Conservation (phyloP, 92 coral and sea anemone genomes). For the Blastomussa wellsi region DNA sequence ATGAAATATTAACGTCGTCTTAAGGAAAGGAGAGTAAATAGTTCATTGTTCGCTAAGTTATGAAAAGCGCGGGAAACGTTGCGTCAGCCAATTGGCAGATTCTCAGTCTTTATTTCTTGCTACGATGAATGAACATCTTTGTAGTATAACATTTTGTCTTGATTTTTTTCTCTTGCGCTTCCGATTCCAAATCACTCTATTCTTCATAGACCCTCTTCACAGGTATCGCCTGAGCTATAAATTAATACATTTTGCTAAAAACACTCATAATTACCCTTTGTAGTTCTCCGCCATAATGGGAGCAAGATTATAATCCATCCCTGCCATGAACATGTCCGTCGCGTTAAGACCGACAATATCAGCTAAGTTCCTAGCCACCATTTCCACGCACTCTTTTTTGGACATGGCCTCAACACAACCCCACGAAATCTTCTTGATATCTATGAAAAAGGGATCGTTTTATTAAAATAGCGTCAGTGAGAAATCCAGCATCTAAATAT, state of each 20-base stretch:
- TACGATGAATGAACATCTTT: background rate
- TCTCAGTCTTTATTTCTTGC: background rate
- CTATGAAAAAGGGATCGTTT: conserved; percentile 16
- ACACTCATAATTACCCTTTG: conserved; percentile 31
- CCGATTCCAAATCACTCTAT: no score
- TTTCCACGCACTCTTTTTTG: conserved; percentile 43
- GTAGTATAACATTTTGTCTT: background rate
- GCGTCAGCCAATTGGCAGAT: background rate
- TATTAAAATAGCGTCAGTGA: background rate
- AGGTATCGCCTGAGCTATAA: background rate
- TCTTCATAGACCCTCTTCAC: background rate
- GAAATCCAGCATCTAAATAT: background rate
- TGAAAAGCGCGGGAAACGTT: background rate
- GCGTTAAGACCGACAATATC: conserved; percentile 60
- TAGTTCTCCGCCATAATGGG: conserved; percentile 50
- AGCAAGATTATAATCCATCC: conserved; percentile 41
- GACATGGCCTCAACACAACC: conserved; percentile 52
- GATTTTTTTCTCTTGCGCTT: no score
- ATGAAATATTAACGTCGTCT: no score
- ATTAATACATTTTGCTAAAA: background rate
- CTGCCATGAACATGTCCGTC: conserved; percentile 61
- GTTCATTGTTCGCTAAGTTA: no score
- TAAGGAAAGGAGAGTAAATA: no score
- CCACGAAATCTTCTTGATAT: conserved; percentile 32
- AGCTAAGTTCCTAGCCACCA: conserved; percentile 22